Percentiles rank a stretch among this genome's conserved stretches.
These are phyloP conservation scores for Nesidiocoris tenuis DNA, from an alignment of 2,888 invertebrate species.

Conservation along the genomic window DNA sequence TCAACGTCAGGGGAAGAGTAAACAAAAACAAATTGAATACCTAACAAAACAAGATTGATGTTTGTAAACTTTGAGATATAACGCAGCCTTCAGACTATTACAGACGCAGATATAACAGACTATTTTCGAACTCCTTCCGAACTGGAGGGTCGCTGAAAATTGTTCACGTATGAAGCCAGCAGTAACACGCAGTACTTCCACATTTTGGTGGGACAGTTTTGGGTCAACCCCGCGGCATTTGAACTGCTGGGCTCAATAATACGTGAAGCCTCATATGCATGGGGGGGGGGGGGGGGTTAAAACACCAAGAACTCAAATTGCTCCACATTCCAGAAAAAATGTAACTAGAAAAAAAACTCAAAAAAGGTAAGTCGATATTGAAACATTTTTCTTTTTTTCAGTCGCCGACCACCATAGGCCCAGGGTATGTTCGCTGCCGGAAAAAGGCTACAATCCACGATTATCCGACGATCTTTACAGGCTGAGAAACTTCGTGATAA, in stretches of 20 bases:
- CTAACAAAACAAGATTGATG: background rate
- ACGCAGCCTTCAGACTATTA: background rate
- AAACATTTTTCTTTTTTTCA: slow-evolving; percentile 53
- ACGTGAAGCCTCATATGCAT: too few species aligned
- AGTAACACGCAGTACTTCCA: background rate
- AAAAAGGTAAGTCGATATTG: too few species aligned
- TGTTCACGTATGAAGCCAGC: too few species aligned
- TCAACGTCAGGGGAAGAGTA: background rate
- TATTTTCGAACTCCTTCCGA: background rate
- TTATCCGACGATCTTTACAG: slow-evolving; percentile 81
- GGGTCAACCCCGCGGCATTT: background rate
- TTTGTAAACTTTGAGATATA: background rate
- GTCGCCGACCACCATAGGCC: slow-evolving; percentile 82
- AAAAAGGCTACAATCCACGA: slow-evolving; percentile 79
- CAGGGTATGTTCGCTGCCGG: slow-evolving; percentile 79
- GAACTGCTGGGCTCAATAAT: background rate
- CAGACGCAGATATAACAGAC: too few species aligned
- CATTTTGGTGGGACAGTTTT: background rate
- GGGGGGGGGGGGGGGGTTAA: too few species aligned
- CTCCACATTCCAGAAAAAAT: too few species aligned
- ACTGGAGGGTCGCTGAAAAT: too few species aligned
- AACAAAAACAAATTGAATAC: background rate
- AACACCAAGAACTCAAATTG: too few species aligned
- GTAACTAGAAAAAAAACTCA: too few species aligned
- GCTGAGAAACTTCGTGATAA: slow-evolving; percentile 81